A percentile compares a stretch with the other conserved stretches of the same genome.
These are phyloP conservation scores for Nothura maculosa DNA, from an alignment of 2,797 vertebrate species.

Conservation along the genomic window DNA sequence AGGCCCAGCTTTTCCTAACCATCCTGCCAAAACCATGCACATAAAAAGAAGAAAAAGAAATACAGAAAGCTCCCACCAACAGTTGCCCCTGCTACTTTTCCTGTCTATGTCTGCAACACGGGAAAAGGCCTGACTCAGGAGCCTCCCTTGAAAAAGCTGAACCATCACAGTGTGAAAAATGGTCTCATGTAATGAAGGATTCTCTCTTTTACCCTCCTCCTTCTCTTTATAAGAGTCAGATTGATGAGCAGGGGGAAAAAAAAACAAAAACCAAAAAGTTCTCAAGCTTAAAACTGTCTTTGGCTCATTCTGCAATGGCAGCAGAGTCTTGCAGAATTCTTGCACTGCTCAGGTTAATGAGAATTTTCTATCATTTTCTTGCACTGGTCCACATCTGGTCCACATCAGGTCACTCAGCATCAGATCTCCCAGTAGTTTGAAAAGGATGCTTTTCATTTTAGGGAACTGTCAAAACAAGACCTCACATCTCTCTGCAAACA, in stretches of 20 bases:
- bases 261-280: not conserved
- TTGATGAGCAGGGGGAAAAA: rapidly evolving
- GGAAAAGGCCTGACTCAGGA: not conserved
- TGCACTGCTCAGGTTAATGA: not conserved
- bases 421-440: not conserved
- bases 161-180: not conserved
- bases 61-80: not conserved
- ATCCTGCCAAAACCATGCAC: not conserved
- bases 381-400: not conserved
- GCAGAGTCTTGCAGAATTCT: not conserved
- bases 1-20: not conserved
- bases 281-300: not conserved
- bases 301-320: not conserved
- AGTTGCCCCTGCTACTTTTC: not conserved
- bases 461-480: rapidly evolving
- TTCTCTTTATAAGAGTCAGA: not conserved
- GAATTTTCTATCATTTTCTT: not conserved
- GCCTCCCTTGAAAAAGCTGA: conserved; percentile 12
- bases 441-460: not conserved
- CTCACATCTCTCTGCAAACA: not conserved
- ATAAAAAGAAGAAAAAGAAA: not conserved
- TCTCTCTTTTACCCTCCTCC: not conserved
- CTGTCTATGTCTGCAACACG: not conserved
- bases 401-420: not conserved
- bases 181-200: not conserved